A percentile compares a stretch with the other conserved stretches of the same genome.
Conservation (phyloP, 2,113 vertebrate species). For the Salvelinus alpinus region DNA sequence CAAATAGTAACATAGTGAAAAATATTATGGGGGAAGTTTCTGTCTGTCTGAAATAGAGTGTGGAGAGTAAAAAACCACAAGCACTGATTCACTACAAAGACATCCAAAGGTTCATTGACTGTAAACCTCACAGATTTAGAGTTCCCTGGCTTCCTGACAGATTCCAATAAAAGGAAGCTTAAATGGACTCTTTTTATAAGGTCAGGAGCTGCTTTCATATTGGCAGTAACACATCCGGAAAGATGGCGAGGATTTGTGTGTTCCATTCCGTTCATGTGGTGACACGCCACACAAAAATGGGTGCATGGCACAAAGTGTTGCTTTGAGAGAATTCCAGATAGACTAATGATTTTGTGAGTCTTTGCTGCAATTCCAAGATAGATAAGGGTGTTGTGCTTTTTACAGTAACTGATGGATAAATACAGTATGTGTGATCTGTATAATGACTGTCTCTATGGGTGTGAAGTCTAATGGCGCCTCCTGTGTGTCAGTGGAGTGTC, state of each 20-base stretch:
- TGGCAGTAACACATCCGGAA: background rate
- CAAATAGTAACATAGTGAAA: background rate
- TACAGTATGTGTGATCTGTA: too few relatives aligned
- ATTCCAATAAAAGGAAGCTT: constrained; percentile 7
- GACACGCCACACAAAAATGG: background rate
- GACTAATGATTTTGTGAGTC: too few relatives aligned
- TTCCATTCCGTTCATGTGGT: background rate
- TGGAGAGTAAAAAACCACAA: constrained; percentile 14
- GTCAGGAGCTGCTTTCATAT: background rate
- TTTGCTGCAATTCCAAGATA: too few relatives aligned
- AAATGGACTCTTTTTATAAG: constrained; percentile 1
- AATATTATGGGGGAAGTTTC: constrained; percentile 19
- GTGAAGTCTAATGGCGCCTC: too few relatives aligned
- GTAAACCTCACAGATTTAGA: background rate
- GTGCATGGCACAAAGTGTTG: background rate
- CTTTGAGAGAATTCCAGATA: background rate
- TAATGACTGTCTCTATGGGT: too few relatives aligned
- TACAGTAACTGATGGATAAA: too few relatives aligned
- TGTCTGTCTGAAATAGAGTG: constrained; percentile 19
- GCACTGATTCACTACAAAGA: constrained; percentile 10
- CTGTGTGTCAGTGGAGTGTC: too few relatives aligned
- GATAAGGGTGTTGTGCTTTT: too few relatives aligned
- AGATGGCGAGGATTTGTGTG: background rate
- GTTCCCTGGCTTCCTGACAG: constrained; percentile 5
- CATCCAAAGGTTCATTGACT: constrained; percentile 2